Conservation (phyloP, 2,797 vertebrate species). For the Silurus lanzhouensis region DNA sequence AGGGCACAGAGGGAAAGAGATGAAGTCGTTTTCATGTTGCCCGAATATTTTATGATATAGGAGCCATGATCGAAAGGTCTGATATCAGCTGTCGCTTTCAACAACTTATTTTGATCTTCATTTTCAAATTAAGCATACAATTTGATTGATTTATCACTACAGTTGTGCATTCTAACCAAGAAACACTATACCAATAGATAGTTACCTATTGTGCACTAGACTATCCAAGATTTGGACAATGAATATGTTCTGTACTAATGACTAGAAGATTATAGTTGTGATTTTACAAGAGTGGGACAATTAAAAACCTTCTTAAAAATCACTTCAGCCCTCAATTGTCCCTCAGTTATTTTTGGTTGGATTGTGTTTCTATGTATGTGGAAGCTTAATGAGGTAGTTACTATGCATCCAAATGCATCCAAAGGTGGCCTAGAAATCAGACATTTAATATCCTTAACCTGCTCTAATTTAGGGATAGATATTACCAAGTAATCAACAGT, state of each 20-base stretch:
- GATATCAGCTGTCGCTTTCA: background rate
- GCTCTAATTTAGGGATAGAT: too few relatives aligned
- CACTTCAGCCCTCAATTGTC: background rate
- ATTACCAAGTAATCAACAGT: background rate
- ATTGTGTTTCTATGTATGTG: background rate
- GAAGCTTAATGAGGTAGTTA: background rate
- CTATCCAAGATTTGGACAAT: background rate
- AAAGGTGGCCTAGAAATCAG: background rate
- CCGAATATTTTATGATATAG: slow-evolving; percentile 23
- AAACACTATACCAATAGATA: background rate
- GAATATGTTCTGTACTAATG: background rate
- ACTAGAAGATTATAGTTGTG: background rate
- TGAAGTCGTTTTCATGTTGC: slow-evolving; percentile 41
- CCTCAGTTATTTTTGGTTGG: background rate
- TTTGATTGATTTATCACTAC: background rate
- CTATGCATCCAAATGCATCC: background rate
- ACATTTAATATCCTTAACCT: background rate
- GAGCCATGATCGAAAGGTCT: background rate
- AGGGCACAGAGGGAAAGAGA: slow-evolving; percentile 28
- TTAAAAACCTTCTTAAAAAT: background rate
- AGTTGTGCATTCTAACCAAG: background rate
- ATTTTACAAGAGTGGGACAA: background rate
- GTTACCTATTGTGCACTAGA: background rate
- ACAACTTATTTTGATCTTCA: background rate
- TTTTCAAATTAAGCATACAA: background rate